Evolutionary conservation across 2,797 vertebrate genomes (phyloP).

Genomic region (Hylomyscus alleni): DNA sequence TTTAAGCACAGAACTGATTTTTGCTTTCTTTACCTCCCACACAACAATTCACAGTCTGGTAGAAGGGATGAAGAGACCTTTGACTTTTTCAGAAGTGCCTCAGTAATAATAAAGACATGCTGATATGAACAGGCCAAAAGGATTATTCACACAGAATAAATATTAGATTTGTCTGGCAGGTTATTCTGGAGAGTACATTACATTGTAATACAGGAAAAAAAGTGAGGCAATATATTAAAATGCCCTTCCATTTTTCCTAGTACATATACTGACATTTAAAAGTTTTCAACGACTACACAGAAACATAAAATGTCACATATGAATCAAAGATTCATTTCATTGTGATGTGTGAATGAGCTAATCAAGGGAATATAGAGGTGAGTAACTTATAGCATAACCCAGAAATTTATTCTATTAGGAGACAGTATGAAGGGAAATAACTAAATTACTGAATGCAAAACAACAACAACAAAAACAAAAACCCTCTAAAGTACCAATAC

Average conservation of each 20-base stretch:
- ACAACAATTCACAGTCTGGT: conserved; percentile 38
- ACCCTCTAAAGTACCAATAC: conserved; percentile 9
- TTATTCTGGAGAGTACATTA: conserved; percentile 12
- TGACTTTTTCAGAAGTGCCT: conserved; percentile 37
- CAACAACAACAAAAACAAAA: conserved; percentile 37
- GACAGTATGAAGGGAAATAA: conserved; percentile 23
- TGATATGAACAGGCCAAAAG: conserved; percentile 1
- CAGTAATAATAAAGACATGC: conserved; percentile 43
- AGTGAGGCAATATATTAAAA: conserved; percentile 48
- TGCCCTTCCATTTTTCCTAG: conserved; percentile 20
- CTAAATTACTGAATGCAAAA: conserved; percentile 52
- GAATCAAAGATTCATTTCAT: conserved; percentile 50
- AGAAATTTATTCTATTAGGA: neutral
- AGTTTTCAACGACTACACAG: conserved; percentile 28
- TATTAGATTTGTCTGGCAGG: conserved; percentile 27
- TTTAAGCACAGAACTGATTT: conserved; percentile 48
- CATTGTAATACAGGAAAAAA: conserved; percentile 52
- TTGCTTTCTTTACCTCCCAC: neutral
- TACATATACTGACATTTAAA: conserved; percentile 43
- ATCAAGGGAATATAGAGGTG: neutral
- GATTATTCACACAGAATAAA: conserved; percentile 5
- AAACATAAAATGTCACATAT: conserved; percentile 43
- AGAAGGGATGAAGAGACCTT: neutral
- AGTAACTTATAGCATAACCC: conserved; percentile 1
- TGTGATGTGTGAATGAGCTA: neutral